Base-by-base conservation (phyloP, 1,140 invertebrate genomes). In the Meteorus sp. region DNA sequence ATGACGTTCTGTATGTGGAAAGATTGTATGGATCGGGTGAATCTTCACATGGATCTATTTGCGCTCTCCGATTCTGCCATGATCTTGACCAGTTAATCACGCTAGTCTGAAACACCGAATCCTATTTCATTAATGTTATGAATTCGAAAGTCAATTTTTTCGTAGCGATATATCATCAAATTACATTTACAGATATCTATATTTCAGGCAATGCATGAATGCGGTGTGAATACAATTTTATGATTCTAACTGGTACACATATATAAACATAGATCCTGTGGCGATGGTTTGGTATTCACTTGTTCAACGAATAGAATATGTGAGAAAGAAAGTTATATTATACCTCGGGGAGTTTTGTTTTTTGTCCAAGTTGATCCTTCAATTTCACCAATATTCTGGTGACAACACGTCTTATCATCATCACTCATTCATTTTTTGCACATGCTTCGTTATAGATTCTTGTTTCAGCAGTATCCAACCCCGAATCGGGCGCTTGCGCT, bases 401-500 rank as follows among this genome's bases (percentile, higher is more conserved):
- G 15, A 58, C 47, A 9, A 45, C 51, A 20, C 33, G 35, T 51
- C 50, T 58, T 47, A 58, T 58, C 47, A 51, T 58, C 27, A 19
- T 41, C 15, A 8, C 45, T 51, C 29, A 39, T 37, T 8, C n/a
- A 33, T 47, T 13, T 11, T 15, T 31, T 41, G 17, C n/a, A 19
- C 31, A 23, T 20, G 47, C 54, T 45, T 23, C 3, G 33, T 31
- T 19, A 22, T 6, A 20, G 20, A 6, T 19, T 17, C 29, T 52
- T 33, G 19, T 31, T 7, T 15, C 0, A n/a, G n/a, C n/a, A n/a
- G n/a, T n/a, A n/a, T n/a, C n/a, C n/a, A n/a, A n/a, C n/a, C n/a
- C n/a, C 33, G 9, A 3, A 4, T n/a, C 9, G 23, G 19, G 37
- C 54, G 43, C 54, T 45, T 56, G 54, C 54, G 54, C 54, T 33